Conservation (phyloP, 2,113 vertebrate species). For the Condylura cristata region DNA sequence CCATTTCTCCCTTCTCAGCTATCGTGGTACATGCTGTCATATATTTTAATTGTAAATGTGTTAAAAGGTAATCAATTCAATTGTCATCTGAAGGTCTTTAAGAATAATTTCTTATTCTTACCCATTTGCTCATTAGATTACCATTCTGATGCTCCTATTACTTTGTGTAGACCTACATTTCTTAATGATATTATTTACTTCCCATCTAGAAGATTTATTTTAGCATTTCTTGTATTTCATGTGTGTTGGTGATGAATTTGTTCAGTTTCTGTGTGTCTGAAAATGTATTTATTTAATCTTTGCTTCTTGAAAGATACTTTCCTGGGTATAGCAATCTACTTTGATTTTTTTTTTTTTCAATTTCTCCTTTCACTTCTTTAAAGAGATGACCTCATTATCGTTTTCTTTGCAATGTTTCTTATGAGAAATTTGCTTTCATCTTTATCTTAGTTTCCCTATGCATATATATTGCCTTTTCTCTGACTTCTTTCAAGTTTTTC, state of each 20-base stretch:
- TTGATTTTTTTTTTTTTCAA: neutral
- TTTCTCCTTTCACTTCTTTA: neutral
- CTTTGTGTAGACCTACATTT: neutral
- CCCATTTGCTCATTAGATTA: neutral
- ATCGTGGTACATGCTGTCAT: neutral
- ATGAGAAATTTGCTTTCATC: neutral
- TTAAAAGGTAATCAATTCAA: too few relatives aligned
- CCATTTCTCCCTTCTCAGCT: neutral
- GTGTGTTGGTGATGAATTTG: neutral
- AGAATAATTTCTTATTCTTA: neutral
- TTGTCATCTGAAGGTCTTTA: neutral
- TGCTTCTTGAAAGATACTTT: neutral
- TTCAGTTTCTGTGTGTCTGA: neutral
- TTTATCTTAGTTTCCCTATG: neutral
- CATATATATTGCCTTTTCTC: neutral
- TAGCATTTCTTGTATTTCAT: neutral
- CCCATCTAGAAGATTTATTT: neutral
- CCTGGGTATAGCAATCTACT: neutral
- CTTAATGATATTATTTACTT: neutral
- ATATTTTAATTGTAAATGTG: too few relatives aligned
- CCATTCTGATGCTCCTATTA: neutral
- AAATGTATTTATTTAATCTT: neutral
- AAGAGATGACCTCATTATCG: neutral
- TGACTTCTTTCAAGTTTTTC: neutral
- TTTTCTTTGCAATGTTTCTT: neutral